Evolutionary conservation across 2,888 invertebrate genomes (phyloP).

Genomic region (Ceriagrion tenellum): DNA sequence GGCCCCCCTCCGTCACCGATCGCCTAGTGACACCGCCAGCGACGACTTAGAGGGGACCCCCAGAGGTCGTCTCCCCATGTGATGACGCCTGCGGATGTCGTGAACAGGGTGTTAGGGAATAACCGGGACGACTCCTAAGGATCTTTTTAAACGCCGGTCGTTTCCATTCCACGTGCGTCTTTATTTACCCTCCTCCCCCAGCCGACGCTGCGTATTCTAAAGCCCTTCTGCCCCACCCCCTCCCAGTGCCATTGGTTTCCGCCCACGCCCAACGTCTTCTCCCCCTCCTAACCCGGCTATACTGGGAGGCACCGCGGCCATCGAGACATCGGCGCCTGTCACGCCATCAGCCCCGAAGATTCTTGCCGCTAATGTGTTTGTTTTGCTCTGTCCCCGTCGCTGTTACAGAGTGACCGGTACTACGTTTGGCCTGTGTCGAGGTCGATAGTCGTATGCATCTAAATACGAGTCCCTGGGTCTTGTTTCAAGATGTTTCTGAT

Average conservation of each 20-base stretch:
- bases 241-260: background rate
- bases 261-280: background rate
- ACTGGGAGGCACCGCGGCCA: background rate
- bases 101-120: background rate
- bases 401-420: no score
- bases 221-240: background rate
- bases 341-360: background rate
- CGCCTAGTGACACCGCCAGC: background rate
- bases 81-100: background rate
- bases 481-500: no score
- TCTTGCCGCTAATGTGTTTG: background rate
- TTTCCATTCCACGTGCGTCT: slow-evolving; percentile 31
- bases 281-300: background rate
- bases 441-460: no score
- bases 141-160: background rate
- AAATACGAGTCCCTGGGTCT: no score
- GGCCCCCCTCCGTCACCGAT: background rate
- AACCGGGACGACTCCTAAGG: background rate
- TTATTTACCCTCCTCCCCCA: background rate
- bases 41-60: background rate
- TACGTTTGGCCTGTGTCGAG: no score
- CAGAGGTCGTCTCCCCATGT: background rate
- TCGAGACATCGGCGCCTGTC: background rate
- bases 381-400: background rate
- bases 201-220: background rate